Evolutionary conservation across 2,113 vertebrate species (phyloP), one percentile per base, ranked within the genome.

Genomic region (Sterna hirundo): DNA sequence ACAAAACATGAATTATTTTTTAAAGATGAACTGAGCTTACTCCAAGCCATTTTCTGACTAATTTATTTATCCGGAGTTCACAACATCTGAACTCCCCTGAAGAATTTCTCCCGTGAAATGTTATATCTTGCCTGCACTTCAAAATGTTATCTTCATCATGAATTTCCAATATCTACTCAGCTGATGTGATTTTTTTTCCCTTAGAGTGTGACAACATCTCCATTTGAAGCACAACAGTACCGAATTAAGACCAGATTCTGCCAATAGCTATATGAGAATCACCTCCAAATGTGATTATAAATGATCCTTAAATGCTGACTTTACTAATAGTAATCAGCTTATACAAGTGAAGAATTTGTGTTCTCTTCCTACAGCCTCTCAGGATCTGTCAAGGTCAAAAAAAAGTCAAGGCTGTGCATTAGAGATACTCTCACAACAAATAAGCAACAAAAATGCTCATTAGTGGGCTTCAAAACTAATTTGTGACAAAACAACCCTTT

Each of bases 211-310:
- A 61, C 69, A 84, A 29, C 44, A 51, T 84, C 49, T 90, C 58
- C 13, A 38, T 76, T 76, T 86, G 47, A 88, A 93, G 21, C 47
- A 72, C 75, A 93, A 79, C 85, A 88, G 22, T 40, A 75, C 19
- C 1, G 3, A 87, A 69, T 83, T 94, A 88, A 95, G 84, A 84
- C 51, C 55, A 95, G 34, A 32, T 60, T 96, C 96, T 95, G 86
- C 69, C 68, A 96, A 93, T 72, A 83, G 47, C 64, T 94, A 34
- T 82, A 44, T 46, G 46, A 94, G 54, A 71, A 88, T 94, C 79
- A 91, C 32, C 17, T 96, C 44, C 70, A 97, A 96, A 96, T 94
- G 72, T 97, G 94, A 97, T 97, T 98, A 97, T 92, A 95, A 97
- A 94, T 94, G 61, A 91, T 97, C 57, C 51, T 94, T 94, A 96